Evolutionary conservation across 2,797 vertebrate genomes (phyloP), one percentile per base, ranked within the genome.

Genomic region (Psittacula echo): DNA sequence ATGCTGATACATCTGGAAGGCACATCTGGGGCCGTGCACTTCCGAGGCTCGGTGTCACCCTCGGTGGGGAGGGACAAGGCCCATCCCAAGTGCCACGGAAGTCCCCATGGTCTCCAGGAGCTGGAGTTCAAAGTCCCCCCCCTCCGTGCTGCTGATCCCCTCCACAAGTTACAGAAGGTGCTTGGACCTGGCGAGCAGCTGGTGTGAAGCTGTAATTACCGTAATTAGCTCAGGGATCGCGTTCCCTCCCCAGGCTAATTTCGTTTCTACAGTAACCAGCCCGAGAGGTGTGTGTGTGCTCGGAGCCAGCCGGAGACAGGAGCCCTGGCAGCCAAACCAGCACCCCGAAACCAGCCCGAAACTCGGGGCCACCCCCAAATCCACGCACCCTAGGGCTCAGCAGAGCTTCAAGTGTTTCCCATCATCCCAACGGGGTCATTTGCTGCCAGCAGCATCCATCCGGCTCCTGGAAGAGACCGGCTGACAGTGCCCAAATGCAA

Each of bases 171-270:
- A 94, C 96, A 95, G 96, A 96, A 97, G 96, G 95, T 96, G 95
- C 96, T 95, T 96, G 96, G 97, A 96, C 96, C 96, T 96, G 94
- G 64, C 91, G 96, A 97, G 97, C 97, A 97, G 97, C 97, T 97
- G 97, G 97, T 97, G 97, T 94, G 95, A 96, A 97, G 96, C 96
- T 95, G 96, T 97, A 97, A 97, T 97, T 97, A 97, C 97, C 97
- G 97, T 97, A 97, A 97, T 97, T 97, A 97, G 95, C 96, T 97
- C 95, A 92, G 97, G 96, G 96, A 97, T 96, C 93, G 94, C 95
- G 93, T 95, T 94, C 96, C 95, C 96, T 96, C 97, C 97, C 96
- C 44, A 65, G 92, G 93, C 97, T 97, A 95, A 96, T 96, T 97
- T 96, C 78, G 96, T 97, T 97, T 97, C 97, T 96, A 97, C 97